Conservation (phyloP, 2,113 vertebrate species). For the Percopsis transmontana region DNA sequence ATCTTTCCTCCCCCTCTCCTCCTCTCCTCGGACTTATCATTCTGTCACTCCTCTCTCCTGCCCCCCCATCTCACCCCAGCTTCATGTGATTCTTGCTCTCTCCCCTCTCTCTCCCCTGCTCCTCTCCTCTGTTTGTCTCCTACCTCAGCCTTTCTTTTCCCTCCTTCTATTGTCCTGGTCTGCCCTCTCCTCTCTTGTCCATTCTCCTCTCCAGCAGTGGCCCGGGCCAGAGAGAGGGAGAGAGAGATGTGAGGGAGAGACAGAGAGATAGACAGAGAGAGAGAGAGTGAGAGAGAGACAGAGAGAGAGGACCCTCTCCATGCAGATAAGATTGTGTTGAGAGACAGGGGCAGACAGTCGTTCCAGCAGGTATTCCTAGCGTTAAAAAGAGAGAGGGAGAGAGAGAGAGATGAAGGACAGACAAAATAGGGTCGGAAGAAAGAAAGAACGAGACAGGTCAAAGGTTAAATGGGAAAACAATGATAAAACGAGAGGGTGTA, state of each 20-base stretch:
- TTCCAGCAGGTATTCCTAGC: neutral
- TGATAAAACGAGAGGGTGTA: neutral
- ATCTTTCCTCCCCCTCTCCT: slow-evolving; percentile 41
- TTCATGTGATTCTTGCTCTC: neutral
- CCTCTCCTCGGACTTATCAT: slow-evolving; percentile 43
- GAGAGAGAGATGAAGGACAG: neutral
- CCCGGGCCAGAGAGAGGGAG: neutral
- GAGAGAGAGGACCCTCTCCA: slow-evolving; percentile 1
- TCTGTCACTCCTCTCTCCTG: slow-evolving; percentile 40
- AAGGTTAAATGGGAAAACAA: neutral
- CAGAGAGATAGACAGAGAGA: neutral
- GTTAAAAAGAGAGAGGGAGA: neutral
- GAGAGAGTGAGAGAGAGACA: slow-evolving; percentile 10
- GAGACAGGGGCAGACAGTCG: slow-evolving; percentile 5
- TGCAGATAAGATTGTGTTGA: slow-evolving; percentile 32
- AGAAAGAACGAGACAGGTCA: neutral
- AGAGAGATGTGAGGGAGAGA: slow-evolving; percentile 7
- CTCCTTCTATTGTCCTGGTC: no score
- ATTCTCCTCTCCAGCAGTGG: slow-evolving; percentile 11
- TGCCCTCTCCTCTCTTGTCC: slow-evolving; percentile 12
- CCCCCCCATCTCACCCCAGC: slow-evolving; percentile 1
- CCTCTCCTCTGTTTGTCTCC: slow-evolving; percentile 16
- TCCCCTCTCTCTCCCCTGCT: slow-evolving; percentile 12
- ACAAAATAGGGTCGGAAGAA: neutral
- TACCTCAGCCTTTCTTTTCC: no score